Conservation (phyloP, 2,797 vertebrate genomes). For the Dromococcyx pavoninus region DNA sequence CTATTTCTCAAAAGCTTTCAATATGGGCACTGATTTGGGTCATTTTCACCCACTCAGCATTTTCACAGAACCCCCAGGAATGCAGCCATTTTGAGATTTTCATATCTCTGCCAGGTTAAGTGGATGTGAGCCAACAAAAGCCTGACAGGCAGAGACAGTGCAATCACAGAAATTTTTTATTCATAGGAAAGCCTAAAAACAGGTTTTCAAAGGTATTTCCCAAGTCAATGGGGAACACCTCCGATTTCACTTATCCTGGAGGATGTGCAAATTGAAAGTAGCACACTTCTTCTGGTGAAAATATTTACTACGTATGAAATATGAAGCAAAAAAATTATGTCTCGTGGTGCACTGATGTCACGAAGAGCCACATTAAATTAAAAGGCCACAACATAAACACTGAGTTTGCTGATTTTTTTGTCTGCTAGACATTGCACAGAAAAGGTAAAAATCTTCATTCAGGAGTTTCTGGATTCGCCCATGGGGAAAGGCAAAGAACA, state of each 20-base stretch:
- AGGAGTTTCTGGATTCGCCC: background rate
- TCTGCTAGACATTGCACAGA: background rate
- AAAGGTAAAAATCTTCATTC: background rate
- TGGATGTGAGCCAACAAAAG: background rate
- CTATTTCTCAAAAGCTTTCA: background rate
- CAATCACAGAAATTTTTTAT: background rate
- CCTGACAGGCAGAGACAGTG: background rate
- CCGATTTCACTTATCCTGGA: background rate
- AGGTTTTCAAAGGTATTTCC: background rate
- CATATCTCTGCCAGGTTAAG: background rate
- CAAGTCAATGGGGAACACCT: rapidly evolving
- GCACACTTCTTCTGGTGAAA: background rate
- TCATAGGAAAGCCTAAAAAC: background rate
- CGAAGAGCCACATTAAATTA: background rate
- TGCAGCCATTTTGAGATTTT: background rate
- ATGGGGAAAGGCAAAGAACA: background rate
- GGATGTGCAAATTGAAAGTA: background rate
- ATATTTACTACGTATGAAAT: background rate
- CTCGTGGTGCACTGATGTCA: background rate
- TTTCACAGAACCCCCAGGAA: background rate
- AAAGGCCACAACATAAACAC: background rate
- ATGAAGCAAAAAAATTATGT: background rate
- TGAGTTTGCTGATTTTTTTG: background rate
- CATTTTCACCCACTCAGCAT: background rate
- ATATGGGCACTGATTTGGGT: background rate